Base-by-base conservation (phyloP, 2,113 vertebrate genomes). In the Falco punctatus region DNA sequence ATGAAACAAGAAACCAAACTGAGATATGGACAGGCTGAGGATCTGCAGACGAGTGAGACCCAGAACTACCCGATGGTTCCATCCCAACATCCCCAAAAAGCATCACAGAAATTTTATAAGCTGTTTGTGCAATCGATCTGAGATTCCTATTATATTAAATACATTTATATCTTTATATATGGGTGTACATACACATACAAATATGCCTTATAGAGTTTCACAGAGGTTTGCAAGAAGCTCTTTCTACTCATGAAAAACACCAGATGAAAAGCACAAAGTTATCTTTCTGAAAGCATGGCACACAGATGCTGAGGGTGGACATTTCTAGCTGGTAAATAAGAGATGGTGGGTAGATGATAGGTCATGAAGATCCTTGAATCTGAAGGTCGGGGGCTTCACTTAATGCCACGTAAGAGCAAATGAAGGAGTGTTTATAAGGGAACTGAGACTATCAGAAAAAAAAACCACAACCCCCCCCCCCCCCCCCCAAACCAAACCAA, bases 241-340 rank as follows among this genome's bases (percentile, higher is more conserved):
- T 66, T 74, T 84, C 16, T 24, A 33, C 19, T 79, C 23, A 22
- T 27, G 11, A 28, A 51, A 49, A 66, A 11, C 4, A n/a, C 8
- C 28, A 49, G 38, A 49, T 58, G n/a, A 77, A 88, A 70, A 83
- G 7, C 7, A 16, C 13, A 17, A 13, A 58, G 2, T 7, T 58
- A 5, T 10, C 9, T 58, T 61, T 59, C 35, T 62, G 51, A 38
- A 94, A 67, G 5, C 14, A 11, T 8, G 18, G 8, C 6, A 35
- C 0, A 0, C 20, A 61, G 38, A 21, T 42, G 7, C 7, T 57
- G 24, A 57, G 38, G 27, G 27, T 62, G 27, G 20, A 40, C 4
- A 15, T 32, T 44, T 86, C 59, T 57, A 42, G 24, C 10, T 78
- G 35, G 33, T 62, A 73, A 73, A 49, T 55, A 71, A 30, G 27